Evolutionary conservation across 2,113 vertebrate species (phyloP).

Genomic region (Cercopithecus mona): DNA sequence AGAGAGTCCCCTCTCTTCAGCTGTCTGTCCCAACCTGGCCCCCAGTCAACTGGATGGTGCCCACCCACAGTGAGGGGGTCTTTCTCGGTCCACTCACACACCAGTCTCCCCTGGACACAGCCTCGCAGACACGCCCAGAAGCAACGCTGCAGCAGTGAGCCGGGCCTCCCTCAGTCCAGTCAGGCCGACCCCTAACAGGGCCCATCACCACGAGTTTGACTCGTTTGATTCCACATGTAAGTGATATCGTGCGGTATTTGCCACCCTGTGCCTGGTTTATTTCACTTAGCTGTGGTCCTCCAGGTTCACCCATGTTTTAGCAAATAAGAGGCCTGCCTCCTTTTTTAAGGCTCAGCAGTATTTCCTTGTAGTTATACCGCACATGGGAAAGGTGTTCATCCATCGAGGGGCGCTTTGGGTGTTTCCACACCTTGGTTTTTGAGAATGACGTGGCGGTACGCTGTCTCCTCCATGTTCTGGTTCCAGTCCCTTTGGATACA

Average conservation of each 20-base stretch:
- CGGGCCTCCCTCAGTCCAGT: neutral
- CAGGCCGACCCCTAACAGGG: neutral
- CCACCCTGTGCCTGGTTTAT: neutral
- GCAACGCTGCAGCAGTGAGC: neutral
- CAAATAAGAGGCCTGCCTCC: too few species aligned
- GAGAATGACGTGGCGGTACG: too few species aligned
- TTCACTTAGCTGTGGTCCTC: neutral
- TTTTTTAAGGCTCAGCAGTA: neutral
- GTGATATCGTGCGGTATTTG: neutral
- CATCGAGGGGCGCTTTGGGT: neutral
- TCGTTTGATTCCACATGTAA: neutral
- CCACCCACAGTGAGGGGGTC: neutral
- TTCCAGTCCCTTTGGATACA: neutral
- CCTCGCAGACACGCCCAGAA: neutral
- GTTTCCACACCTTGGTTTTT: neutral
- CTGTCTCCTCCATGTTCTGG: accelerated
- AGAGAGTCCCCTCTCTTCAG: too few species aligned
- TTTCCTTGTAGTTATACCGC: neutral
- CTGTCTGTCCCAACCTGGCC: neutral
- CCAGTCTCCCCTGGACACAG: neutral
- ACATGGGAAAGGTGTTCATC: too few species aligned
- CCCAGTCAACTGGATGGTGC: neutral
- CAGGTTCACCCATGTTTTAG: neutral
- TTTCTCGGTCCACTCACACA: neutral
- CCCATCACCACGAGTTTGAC: neutral